Evolutionary conservation across 2,888 invertebrate genomes (phyloP).

Genomic region (Quadriops clusia): DNA sequence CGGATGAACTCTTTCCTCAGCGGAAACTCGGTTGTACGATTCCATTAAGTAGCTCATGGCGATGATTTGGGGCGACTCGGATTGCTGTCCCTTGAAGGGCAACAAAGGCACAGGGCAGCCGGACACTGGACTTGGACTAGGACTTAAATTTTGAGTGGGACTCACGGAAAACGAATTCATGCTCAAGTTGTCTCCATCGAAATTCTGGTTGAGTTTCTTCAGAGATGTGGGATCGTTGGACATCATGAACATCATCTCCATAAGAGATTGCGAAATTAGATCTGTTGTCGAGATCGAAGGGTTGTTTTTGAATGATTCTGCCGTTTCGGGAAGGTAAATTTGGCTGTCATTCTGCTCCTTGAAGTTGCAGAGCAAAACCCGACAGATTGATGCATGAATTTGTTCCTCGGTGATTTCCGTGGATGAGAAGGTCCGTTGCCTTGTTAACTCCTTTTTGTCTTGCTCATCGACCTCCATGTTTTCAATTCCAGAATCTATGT

Average conservation of each 20-base stretch:
- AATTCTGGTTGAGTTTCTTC: constrained; percentile 18
- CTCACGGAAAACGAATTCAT: constrained; percentile 32
- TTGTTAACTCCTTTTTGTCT: constrained; percentile 36
- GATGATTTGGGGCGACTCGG: constrained; percentile 19
- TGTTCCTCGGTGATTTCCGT: constrained; percentile 55
- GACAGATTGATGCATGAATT: constrained; percentile 50
- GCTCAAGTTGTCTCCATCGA: constrained; percentile 33
- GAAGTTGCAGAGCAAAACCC: constrained; percentile 64
- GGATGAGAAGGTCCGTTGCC: constrained; percentile 33
- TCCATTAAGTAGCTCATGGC: constrained; percentile 43
- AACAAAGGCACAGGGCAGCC: constrained; percentile 28
- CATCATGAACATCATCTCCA: constrained; percentile 38
- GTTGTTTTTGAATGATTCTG: constrained; percentile 36
- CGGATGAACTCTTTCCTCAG: constrained; percentile 64
- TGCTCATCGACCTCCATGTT: constrained; percentile 69
- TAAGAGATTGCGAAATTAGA: constrained; percentile 46
- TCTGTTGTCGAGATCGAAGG: constrained; percentile 33
- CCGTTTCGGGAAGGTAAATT: constrained; percentile 39
- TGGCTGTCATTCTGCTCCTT: constrained; percentile 35
- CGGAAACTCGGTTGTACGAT: constrained; percentile 57
- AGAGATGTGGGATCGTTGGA: constrained; percentile 31
- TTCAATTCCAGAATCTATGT: constrained; percentile 62
- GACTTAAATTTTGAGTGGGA: constrained; percentile 34
- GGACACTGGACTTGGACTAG: constrained; percentile 29
- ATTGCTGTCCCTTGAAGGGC: constrained; percentile 21